Percentiles rank a stretch among this genome's conserved stretches.
These are phyloP conservation scores for Trichomycterus rosablanca DNA, from an alignment of 2,113 vertebrate species.

Conservation along the genomic window DNA sequence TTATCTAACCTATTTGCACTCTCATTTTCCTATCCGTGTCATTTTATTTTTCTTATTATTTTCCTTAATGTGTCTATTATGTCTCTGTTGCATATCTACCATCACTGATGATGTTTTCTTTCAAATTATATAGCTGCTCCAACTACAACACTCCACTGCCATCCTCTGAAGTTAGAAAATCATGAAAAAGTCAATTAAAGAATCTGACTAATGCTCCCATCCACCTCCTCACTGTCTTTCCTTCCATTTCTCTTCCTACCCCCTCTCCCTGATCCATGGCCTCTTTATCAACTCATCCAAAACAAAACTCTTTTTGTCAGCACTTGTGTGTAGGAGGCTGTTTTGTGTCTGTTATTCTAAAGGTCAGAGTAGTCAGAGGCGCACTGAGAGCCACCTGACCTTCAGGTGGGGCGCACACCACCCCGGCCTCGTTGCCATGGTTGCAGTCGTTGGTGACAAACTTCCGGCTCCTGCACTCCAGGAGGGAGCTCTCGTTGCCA, in stretches of 20 bases:
- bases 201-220: neutral
- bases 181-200: neutral
- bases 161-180: no score
- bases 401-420: constrained; percentile 75
- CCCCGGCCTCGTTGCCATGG: constrained; percentile 71
- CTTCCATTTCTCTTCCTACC: constrained; percentile 2
- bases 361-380: constrained; percentile 22
- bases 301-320: constrained; percentile 19
- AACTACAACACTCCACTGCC: no score
- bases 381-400: constrained; percentile 65
- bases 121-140: neutral
- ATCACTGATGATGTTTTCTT: neutral
- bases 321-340: constrained; percentile 16
- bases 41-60: neutral
- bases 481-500: constrained; percentile 76
- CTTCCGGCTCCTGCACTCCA: constrained; percentile 72
- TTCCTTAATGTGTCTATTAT: neutral
- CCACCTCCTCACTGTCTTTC: neutral
- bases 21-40: constrained; percentile 1
- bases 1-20: neutral
- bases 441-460: constrained; percentile 72
- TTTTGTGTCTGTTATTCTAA: constrained; percentile 26
- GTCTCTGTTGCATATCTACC: neutral
- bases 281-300: neutral
- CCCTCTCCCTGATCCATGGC: neutral